These are phyloP conservation scores for Eupithecia pulchellata DNA, from an alignment of 2,888 invertebrate genomes.

Conservation along the genomic window DNA sequence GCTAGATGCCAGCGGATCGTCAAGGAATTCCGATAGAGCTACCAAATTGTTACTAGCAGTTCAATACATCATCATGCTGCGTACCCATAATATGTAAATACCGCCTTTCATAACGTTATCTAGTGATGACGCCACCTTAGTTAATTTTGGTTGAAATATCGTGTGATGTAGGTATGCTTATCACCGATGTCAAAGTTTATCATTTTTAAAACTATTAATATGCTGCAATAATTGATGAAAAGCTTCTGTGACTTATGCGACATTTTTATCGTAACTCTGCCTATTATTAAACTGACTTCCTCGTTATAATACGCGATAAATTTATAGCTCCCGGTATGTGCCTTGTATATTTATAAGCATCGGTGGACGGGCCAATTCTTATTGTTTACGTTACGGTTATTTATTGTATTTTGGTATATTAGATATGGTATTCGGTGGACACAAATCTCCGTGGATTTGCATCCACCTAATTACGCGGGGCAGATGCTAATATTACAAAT, in stretches of 20 bases:
- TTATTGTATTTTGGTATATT: constrained; percentile 43
- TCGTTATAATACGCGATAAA: constrained; percentile 36
- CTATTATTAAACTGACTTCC: constrained; percentile 41
- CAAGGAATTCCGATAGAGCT: constrained; percentile 41
- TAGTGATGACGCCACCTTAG: constrained; percentile 17
- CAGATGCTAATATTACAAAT: constrained; percentile 24
- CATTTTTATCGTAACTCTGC: constrained; percentile 25
- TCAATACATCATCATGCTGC: neutral
- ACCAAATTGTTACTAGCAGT: constrained; percentile 22
- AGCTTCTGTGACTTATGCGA: constrained; percentile 7
- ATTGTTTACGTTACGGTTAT: constrained; percentile 41
- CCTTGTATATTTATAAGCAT: constrained; percentile 15
- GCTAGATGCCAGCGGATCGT: constrained; percentile 49
- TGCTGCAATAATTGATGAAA: constrained; percentile 14
- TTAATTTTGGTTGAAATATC: constrained; percentile 18
- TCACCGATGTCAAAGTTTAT: constrained; percentile 27
- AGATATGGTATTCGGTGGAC: too few relatives aligned
- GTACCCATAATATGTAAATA: too few relatives aligned
- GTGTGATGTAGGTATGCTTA: constrained; percentile 16
- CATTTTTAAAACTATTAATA: constrained; percentile 22
- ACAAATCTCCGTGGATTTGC: constrained; percentile 40
- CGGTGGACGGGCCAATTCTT: constrained; percentile 33
- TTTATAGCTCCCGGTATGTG: constrained; percentile 24
- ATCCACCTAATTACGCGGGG: constrained; percentile 23
- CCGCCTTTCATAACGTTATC: neutral